Conservation (phyloP, 2,113 vertebrate genomes). For the Dromiciops gliroides region DNA sequence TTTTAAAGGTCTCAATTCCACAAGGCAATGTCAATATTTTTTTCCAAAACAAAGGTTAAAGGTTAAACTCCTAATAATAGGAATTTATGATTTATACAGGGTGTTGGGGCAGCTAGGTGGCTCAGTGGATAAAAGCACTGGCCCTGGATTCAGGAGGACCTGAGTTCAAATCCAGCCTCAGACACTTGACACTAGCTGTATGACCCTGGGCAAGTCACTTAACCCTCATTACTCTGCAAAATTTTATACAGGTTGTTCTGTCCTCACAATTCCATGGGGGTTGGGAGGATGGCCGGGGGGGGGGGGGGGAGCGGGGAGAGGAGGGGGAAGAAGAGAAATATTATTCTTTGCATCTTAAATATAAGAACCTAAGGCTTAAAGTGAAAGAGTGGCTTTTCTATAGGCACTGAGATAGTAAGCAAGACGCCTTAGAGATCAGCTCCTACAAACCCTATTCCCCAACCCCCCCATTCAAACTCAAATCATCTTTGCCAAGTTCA, state of each 20-base stretch:
- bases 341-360: not conserved
- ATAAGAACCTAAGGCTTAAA: not conserved
- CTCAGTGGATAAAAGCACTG: too few relatives aligned
- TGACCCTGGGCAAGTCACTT: too few relatives aligned
- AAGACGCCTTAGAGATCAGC: not conserved
- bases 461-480: not conserved
- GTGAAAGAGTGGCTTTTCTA: not conserved
- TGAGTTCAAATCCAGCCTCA: too few relatives aligned
- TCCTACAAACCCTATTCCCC: not conserved
- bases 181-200: too few relatives aligned
- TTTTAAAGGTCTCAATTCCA: slow-evolving; percentile 24
- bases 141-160: too few relatives aligned
- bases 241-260: not conserved
- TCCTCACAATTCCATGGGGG: not conserved
- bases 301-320: too few relatives aligned
- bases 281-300: too few relatives aligned
- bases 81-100: not conserved
- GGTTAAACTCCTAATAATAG: not conserved
- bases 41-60: slow-evolving; percentile 38
- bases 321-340: not conserved
- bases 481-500: not conserved
- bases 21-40: slow-evolving; percentile 11
- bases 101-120: too few relatives aligned
- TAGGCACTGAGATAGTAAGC: not conserved
- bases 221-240: too few relatives aligned